Percentiles rank a stretch among this genome's conserved stretches.
These are phyloP conservation scores for Pseudopipra pipra DNA, from an alignment of 2,113 vertebrate species.

Conservation along the genomic window DNA sequence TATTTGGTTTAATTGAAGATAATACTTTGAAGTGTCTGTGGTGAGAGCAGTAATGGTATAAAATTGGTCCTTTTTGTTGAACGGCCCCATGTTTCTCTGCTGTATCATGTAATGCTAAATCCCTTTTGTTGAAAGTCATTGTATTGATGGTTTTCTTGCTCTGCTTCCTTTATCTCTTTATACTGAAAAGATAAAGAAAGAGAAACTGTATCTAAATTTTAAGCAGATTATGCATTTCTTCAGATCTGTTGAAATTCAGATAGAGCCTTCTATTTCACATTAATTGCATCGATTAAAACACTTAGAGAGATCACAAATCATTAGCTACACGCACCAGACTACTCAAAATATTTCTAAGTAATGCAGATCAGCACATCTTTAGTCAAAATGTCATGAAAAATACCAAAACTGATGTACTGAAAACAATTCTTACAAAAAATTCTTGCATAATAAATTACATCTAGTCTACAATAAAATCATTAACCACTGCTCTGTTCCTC, in stretches of 20 bases:
- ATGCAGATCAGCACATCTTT: constrained; percentile 31
- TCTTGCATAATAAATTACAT: constrained; percentile 10
- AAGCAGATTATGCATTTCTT: constrained; percentile 37
- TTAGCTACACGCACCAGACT: constrained; percentile 33
- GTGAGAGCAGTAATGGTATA: background rate
- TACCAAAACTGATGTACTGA: constrained; percentile 1
- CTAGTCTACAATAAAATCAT: constrained; percentile 28
- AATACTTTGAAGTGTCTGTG: background rate
- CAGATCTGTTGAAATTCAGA: constrained; percentile 7
- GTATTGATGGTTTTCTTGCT: background rate
- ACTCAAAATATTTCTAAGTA: constrained; percentile 41
- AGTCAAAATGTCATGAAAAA: constrained; percentile 34
- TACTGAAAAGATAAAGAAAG: background rate
- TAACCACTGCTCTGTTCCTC: background rate
- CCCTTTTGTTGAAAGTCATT: background rate
- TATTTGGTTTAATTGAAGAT: background rate
- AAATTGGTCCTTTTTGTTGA: background rate
- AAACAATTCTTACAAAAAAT: constrained; percentile 27
- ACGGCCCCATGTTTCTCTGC: background rate
- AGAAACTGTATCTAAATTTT: constrained; percentile 2
- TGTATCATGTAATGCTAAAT: background rate
- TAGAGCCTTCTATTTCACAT: constrained; percentile 17
- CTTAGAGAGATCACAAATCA: constrained; percentile 52
- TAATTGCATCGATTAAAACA: constrained; percentile 52
- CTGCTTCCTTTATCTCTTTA: background rate